Conservation (phyloP, 2,888 invertebrate species). For the Ypsolopha scabrella region DNA sequence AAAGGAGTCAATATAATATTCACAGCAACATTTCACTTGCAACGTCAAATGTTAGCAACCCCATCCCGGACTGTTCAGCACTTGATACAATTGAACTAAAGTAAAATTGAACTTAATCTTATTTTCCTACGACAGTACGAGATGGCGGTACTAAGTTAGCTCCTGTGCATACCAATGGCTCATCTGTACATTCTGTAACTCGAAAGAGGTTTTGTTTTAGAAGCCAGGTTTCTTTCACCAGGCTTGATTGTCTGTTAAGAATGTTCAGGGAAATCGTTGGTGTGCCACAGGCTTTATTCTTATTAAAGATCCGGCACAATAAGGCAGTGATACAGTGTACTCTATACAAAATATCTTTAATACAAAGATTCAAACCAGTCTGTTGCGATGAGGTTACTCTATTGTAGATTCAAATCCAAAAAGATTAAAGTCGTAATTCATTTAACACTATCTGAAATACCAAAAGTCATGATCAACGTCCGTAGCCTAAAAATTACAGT, state of each 20-base stretch:
- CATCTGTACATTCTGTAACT: no score
- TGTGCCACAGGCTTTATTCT: conserved; percentile 24
- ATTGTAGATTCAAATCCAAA: conserved; percentile 71
- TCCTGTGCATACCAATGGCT: no score
- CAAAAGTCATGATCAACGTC: conserved; percentile 60
- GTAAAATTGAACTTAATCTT: conserved; percentile 11
- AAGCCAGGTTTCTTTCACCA: no score
- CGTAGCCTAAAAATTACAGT: conserved; percentile 66
- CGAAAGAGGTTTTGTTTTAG: no score
- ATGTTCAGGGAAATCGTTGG: not conserved
- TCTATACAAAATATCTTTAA: conserved; percentile 66
- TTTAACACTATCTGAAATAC: conserved; percentile 62
- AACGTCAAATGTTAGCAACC: conserved; percentile 5
- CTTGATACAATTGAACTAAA: conserved; percentile 4
- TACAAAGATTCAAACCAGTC: conserved; percentile 63
- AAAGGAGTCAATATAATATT: conserved; percentile 33
- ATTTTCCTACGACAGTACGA: conserved; percentile 22
- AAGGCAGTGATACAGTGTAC: conserved; percentile 68
- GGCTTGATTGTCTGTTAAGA: no score
- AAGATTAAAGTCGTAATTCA: conserved; percentile 60
- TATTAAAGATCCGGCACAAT: conserved; percentile 59
- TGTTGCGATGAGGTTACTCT: conserved; percentile 63
- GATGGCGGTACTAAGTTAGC: conserved; percentile 26
- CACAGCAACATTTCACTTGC: conserved; percentile 54
- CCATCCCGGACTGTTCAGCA: conserved; percentile 13